A percentile compares a stretch with the other conserved stretches of the same genome.
These are phyloP conservation scores for Hemicentrotus pulcherrimus DNA, from an alignment of 35 echinoderm and acorn worm genomes.

Conservation along the genomic window DNA sequence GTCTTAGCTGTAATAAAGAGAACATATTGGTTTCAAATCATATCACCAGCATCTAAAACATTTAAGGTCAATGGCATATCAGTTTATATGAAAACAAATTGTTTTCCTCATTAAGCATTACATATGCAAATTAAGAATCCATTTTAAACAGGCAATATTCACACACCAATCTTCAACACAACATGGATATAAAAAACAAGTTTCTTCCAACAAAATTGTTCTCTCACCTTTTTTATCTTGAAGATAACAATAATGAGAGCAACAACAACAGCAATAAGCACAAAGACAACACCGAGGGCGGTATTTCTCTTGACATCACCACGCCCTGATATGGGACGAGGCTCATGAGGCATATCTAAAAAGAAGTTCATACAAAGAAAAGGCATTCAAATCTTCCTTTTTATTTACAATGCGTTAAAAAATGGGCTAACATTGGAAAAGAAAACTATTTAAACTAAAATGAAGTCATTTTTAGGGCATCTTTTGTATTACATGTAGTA, in stretches of 20 bases:
- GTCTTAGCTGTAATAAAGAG: slow-evolving; percentile 50
- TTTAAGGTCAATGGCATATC: too few species aligned
- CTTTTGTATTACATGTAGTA: not conserved
- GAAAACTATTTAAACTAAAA: not conserved
- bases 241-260: slow-evolving; percentile 50
- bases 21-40: not conserved
- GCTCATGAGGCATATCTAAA: not conserved
- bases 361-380: not conserved
- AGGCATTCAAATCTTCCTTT: not conserved
- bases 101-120: too few species aligned
- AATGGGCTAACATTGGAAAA: not conserved
- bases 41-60: too few species aligned
- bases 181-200: too few species aligned
- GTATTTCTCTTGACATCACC: slow-evolving; percentile 4
- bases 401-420: not conserved
- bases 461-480: not conserved
- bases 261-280: slow-evolving; percentile 15
- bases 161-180: too few species aligned
- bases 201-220: not conserved
- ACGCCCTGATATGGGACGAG: not conserved
- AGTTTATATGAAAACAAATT: too few species aligned
- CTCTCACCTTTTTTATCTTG: slow-evolving; percentile 33
- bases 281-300: not conserved
- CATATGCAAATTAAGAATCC: too few species aligned
- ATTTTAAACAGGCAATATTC: too few species aligned